Base-by-base conservation (phyloP, 2,888 invertebrate species). In the Megalurothrips usitatus region DNA sequence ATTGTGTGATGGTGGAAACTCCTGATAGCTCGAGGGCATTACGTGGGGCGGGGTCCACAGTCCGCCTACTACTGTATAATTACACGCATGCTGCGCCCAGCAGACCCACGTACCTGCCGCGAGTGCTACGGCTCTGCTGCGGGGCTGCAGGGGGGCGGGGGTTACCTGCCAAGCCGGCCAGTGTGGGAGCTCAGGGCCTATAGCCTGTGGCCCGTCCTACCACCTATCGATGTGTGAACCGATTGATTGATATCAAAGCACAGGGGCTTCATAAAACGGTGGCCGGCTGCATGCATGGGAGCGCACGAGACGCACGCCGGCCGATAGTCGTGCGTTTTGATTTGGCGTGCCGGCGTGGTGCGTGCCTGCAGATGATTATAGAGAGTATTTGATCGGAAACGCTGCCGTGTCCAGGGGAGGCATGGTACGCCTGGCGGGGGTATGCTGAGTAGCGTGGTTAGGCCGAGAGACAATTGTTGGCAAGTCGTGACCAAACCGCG, bases 381-480 rank as follows among this genome's bases (percentile, higher is more conserved):
- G 68, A 75, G 68, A 75, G 23, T 75, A 75, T 75, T 75, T 75
- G 68, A 75, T 75, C 68, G 68, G 68, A 75, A 75, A 75, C 68
- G 68, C 68, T 12, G 14, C 58, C 19, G 58, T 58, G 58, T 58
- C 26, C 11, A 26, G 68, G 23, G 68, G 68, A 26, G 11, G 58
- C 14, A 6, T 52, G 52, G 14, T 52, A 12, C 10, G 49, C 49
- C 49, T 11, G 49, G 49, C n/a, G n/a, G 34, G 34, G 34, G 34
- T 6, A 43, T 43, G 34, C 34, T 4, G 2, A 43, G 34, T 43
- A 43, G 34, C 34, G 34, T 43, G 34, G 34, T 43, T 43, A 52
- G 52, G 14, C 58, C 6, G 34, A 6, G 34, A 43, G 34, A 43
- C 34, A 43, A 43, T 43, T 43, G 34, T 43, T 43, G 34, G 34